Base-by-base conservation (phyloP, 2,113 vertebrate species). In the Dinomys branickii region DNA sequence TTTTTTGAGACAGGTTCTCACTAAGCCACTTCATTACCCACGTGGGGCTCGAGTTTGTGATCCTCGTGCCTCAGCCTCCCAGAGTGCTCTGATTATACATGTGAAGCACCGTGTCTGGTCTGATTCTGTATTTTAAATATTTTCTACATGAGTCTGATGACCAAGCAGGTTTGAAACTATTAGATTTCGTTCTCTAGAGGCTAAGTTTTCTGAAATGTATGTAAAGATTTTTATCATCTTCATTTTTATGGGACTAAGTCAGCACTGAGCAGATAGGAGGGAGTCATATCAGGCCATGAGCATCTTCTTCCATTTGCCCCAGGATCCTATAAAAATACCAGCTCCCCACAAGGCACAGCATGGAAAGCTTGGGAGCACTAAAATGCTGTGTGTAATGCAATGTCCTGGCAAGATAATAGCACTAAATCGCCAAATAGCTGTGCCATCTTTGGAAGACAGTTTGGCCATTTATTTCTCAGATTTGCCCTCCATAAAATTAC, bases 201-300 rank as follows among this genome's bases (percentile, higher is more conserved):
- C 44, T 10, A 50, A 50, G 22, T 61, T 94, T 77, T 54, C 26
- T 56, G 20, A 13, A n/a, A 73, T 24, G 2, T 67, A 0, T n/a
- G 2, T 44, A 13, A n/a, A 28, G 69, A 30, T 22, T 14, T 41
- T 41, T 12, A 38, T 20, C 7, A 8, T n/a, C 4, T 73, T 16
- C 16, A 7, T 3, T 69, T 86, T 24, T 92, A 26, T 69, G 73
- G 35, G 50, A 24, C 26, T 85, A 22, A 0, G 4, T 88, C 58
- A 75, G 28, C 12, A 7, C n/a, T 1, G 26, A 67, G 41, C 41
- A 88, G 52, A 58, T 47, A 59, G 28, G 26, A 41, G 82, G 26
- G 22, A 22, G 7, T 3, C 44, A 0, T 35, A 41, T 6, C 35
- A 54, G 24, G 50, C 7, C n/a, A 35, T 1, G 0, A 52, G n/a